Evolutionary conservation across 2,113 vertebrate species (phyloP).

Genomic region (Mobula hypostoma): DNA sequence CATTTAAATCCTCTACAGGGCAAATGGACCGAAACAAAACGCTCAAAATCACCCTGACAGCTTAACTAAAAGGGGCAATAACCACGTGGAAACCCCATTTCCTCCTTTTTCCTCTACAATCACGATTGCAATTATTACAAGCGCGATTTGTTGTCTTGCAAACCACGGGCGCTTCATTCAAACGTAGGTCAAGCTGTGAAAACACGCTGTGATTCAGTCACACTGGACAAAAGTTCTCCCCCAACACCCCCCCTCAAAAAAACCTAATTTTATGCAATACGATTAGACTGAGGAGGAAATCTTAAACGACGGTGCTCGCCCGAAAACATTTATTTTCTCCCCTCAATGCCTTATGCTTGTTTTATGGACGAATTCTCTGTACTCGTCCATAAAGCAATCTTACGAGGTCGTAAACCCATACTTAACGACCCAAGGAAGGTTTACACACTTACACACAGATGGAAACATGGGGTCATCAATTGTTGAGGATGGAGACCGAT

Average conservation of each 20-base stretch:
- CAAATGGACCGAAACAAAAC: neutral
- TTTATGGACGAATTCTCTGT: neutral
- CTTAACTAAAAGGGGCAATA: neutral
- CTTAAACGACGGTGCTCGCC: no score
- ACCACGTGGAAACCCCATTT: neutral
- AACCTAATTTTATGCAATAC: no score
- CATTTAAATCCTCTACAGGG: neutral
- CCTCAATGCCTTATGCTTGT: constrained; percentile 33
- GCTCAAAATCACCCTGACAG: no score
- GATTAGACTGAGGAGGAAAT: neutral
- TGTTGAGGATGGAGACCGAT: neutral
- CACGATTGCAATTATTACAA: neutral
- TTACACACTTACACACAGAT: constrained; percentile 24
- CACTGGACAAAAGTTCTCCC: neutral
- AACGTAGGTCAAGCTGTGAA: neutral
- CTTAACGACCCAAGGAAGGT: constrained; percentile 49
- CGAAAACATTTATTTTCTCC: constrained; percentile 41
- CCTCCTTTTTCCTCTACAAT: neutral
- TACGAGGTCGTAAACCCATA: constrained; percentile 54
- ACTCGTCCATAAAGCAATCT: constrained; percentile 55
- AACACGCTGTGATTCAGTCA: neutral
- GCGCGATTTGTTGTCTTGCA: neutral
- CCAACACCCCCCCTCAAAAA: neutral
- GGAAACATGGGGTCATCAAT: neutral
- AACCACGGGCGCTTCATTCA: neutral